These are phyloP conservation scores for Bothrops jararaca DNA, from an alignment of 2,113 vertebrate species.

Conservation along the genomic window DNA sequence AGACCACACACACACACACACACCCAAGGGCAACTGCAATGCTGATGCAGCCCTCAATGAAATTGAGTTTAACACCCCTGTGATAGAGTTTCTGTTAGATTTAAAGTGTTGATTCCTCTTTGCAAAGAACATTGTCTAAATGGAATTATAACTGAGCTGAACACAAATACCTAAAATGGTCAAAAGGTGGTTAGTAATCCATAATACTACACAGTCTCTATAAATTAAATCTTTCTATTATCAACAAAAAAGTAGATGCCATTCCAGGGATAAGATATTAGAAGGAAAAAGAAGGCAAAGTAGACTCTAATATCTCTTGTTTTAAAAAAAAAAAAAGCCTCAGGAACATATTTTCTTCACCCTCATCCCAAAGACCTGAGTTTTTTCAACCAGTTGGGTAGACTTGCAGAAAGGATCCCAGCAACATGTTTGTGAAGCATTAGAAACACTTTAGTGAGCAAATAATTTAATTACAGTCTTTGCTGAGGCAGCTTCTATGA, in stretches of 20 bases:
- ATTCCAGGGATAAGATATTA: rapidly evolving
- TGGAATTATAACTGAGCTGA: not conserved
- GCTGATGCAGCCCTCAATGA: too few species aligned
- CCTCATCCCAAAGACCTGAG: not conserved
- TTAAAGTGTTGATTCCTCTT: not conserved
- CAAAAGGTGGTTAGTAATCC: not conserved
- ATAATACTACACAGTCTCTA: slow-evolving; percentile 16
- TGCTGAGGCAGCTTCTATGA: slow-evolving; percentile 63
- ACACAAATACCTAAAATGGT: not conserved
- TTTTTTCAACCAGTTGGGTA: slow-evolving; percentile 36
- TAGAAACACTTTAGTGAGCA: slow-evolving; percentile 76
- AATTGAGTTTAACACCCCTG: too few species aligned
- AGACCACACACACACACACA: too few species aligned
- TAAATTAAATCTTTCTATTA: slow-evolving; percentile 19
- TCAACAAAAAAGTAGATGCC: not conserved
- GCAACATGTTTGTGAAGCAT: slow-evolving; percentile 68
- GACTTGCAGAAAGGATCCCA: slow-evolving; percentile 67
- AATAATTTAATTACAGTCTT: slow-evolving; percentile 77
- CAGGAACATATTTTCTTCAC: not conserved
- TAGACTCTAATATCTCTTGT: not conserved
- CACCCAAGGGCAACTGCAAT: too few species aligned
- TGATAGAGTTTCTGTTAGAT: not conserved
- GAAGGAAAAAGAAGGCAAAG: not conserved
- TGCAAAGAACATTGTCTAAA: slow-evolving; percentile 10
- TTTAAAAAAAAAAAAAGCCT: not conserved